Percentiles rank a stretch among this genome's conserved stretches.
Conservation (phyloP, 1,140 invertebrate genomes). For the Leptopilina boulardi region DNA sequence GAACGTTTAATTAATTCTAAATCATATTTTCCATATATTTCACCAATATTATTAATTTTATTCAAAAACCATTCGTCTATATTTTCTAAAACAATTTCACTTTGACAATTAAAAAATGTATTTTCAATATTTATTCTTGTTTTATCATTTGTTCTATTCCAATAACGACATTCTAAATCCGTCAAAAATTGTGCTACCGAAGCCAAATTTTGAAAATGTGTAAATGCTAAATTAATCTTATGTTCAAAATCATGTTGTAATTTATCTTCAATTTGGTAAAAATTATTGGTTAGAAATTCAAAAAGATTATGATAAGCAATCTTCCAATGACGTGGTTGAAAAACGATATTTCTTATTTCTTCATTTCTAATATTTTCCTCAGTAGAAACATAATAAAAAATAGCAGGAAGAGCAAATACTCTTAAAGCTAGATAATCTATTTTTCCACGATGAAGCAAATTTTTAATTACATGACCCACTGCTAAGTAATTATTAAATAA, state of each 20-base stretch:
- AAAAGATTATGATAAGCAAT: background rate
- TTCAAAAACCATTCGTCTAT: no score
- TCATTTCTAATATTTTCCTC: background rate
- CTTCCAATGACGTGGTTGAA: background rate
- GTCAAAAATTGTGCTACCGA: background rate
- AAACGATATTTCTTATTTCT: background rate
- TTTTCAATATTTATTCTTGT: no score
- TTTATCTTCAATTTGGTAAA: background rate
- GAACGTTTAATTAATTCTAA: no score
- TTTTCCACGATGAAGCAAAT: no score
- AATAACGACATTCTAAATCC: background rate
- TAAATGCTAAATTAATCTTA: background rate
- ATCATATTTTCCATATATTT: no score
- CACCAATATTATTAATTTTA: no score
- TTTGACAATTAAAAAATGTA: no score
- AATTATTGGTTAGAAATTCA: background rate
- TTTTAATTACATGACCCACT: no score
- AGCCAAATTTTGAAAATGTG: background rate
- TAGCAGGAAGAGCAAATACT: background rate
- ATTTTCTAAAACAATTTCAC: no score
- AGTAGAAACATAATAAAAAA: background rate
- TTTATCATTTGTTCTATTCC: no score
- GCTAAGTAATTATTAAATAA: no score
- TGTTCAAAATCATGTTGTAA: background rate
- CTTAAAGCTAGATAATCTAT: no score